Evolutionary conservation across 2,888 invertebrate species (phyloP).

Genomic region (Formica aserva): DNA sequence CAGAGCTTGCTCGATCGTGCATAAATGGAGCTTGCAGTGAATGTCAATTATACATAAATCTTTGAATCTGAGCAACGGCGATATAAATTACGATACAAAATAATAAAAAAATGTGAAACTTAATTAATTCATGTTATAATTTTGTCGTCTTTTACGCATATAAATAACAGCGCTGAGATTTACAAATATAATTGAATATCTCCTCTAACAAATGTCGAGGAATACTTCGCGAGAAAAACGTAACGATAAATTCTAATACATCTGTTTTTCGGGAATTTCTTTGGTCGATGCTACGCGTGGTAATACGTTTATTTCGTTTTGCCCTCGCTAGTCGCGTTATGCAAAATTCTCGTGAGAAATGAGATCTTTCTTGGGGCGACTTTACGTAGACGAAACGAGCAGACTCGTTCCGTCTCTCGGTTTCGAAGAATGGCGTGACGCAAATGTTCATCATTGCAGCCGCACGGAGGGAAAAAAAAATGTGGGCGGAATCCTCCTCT

Average conservation of each 20-base stretch:
- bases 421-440: constrained; percentile 65
- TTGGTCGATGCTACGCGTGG: neutral
- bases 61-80: neutral
- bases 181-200: constrained; percentile 28
- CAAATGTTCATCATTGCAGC: constrained; percentile 77
- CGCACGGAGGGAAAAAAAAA: constrained; percentile 65
- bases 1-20: constrained; percentile 33
- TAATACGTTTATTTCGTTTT: constrained; percentile 33
- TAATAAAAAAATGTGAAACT: neutral
- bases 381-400: constrained; percentile 50
- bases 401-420: constrained; percentile 47
- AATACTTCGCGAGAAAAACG: neutral
- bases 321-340: constrained; percentile 46
- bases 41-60: constrained; percentile 27
- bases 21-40: constrained; percentile 17
- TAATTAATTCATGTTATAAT: constrained; percentile 39
- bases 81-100: neutral
- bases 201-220: constrained; percentile 23
- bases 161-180: constrained; percentile 27
- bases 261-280: constrained; percentile 16
- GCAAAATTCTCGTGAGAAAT: constrained; percentile 57
- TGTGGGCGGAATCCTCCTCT: constrained; percentile 74
- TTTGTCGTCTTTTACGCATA: constrained; percentile 9
- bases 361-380: constrained; percentile 43
- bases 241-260: neutral